Percentiles rank a stretch among this genome's conserved stretches.
phyloP scores from a whole-genome alignment of 2,113 vertebrate genomes.

The Trogon surrucura region DNA sequence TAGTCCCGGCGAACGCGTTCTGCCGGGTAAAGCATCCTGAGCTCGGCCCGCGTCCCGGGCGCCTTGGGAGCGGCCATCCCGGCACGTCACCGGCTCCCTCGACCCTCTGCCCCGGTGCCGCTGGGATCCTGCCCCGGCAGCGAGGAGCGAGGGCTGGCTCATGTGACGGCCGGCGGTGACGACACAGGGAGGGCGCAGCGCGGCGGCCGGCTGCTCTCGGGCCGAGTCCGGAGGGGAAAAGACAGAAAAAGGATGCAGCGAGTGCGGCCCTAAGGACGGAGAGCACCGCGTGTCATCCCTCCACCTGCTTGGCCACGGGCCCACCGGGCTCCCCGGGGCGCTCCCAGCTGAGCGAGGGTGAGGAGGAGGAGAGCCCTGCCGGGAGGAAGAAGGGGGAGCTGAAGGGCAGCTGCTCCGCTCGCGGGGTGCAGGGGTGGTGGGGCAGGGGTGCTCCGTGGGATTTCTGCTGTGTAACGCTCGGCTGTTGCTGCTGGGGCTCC shows the following conservation, averaged over 20 bases:
- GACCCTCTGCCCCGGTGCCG: not conserved
- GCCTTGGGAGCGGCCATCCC: no score
- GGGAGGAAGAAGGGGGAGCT: not conserved
- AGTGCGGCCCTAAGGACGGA: not conserved
- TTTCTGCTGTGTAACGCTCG: not conserved
- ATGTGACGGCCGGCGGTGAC: slow-evolving; percentile 67
- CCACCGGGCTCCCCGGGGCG: rapidly evolving
- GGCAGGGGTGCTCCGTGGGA: not conserved
- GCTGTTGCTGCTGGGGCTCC: rapidly evolving
- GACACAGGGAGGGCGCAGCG: slow-evolving; percentile 51
- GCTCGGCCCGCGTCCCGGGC: no score
- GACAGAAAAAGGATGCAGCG: not conserved
- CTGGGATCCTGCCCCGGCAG: slow-evolving; percentile 44
- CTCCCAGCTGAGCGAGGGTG: not conserved
- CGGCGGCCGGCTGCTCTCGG: not conserved
- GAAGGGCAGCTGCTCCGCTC: not conserved
- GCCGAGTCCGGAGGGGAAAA: not conserved
- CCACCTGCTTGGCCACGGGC: not conserved
- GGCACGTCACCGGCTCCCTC: no score
- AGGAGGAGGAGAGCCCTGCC: not conserved
- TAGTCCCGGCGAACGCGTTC: rapidly evolving
- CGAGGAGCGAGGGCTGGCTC: slow-evolving; percentile 58
- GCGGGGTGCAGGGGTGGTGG: rapidly evolving
- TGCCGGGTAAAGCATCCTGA: rapidly evolving
- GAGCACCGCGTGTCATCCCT: not conserved